Base-by-base conservation (phyloP, 2,797 vertebrate species). In the Chanos chanos region DNA sequence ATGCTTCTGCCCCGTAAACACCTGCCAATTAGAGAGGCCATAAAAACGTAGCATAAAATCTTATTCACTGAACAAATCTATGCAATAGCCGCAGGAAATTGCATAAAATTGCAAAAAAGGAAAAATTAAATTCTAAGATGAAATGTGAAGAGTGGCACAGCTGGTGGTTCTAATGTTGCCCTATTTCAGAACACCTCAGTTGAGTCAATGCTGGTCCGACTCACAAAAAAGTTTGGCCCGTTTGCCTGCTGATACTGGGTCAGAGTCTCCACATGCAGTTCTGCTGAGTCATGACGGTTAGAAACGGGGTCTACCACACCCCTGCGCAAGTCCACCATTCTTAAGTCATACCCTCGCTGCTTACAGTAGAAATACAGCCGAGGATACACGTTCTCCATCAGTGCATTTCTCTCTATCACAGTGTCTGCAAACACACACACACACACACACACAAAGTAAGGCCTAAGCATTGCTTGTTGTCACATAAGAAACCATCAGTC, bases 321-420 rank as follows among this genome's bases (percentile, higher is more conserved):
- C 30, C 41, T 66, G 6, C 80, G 83, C 51, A 85, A 75, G 68
- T 86, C 81, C 9, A 86, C 40, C 77, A 89, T 73, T 43, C 52
- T 80, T 68, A 89, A 84, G 39, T 84, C 77, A 50, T 71, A 84
- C 33, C 71, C 76, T 72, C 76, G 83, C 76, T 83, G 79, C 57
- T 84, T 82, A 59, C 73, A 88, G 72, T 81, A 77, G 5, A 68
- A 73, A 50, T 80, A 78, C 7, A 88, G 71, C 0, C 75, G 61
- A 27, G 84, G 83, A 67, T 81, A 85, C 15, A 66, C 74, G 12
- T 64, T 72, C 69, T 85, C 78, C 81, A 86, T 80, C 44, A 89
- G 62, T 1, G 75, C 72, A 52, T 67, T 75, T 60, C 81, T 79
- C 77, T 87, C 84, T 48, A 61, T 73, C 43, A 78, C 63, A 4